Evolutionary conservation across 2,797 vertebrate species (phyloP), one percentile per base, ranked within the genome.

Genomic region (Cryptoprocta ferox): DNA sequence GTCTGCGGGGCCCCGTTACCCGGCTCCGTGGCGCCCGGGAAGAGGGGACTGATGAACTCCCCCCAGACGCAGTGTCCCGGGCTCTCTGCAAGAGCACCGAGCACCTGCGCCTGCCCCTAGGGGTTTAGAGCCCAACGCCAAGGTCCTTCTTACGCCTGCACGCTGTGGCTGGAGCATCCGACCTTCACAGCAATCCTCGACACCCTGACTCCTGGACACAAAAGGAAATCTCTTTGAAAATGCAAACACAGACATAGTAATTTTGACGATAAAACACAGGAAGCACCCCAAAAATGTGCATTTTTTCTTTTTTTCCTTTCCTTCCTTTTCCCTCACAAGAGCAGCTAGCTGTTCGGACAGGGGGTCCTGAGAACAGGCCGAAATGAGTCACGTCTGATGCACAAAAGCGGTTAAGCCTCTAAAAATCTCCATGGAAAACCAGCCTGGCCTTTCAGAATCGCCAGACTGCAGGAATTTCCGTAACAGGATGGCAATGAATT

Each of bases 371-470:
- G 79, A 95, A 76, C 85, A 97, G 94, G 94, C 56, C 90, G 81
- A 93, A 93, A 98, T 98, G 98, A 98, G 96, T 98, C 97, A 87
- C 48, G 39, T 81, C 66, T 53, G 89, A 86, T 86, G 95, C 75
- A 98, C 88, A 90, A 94, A 96, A 97, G 95, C 86, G 86, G 89
- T 96, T 97, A 97, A 98, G 97, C 94, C 97, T 96, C 96, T 84
- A 92, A 95, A 98, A 98, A 97, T 98, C 98, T 97, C 94, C 87
- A 61, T 39, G 50, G 97, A 98, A 98, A 98, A 98, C 97, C 37
- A 78, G 63, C n/a, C 35, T 8, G 95, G 98, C 97, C 97, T 97
- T 97, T 97, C 97, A 97, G 78, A 95, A 93, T 92, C 89, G 94
- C 91, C 97, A 91, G 97, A 94, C 97, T 97, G 70, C 97, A 98